phyloP scores from a whole-genome alignment of 2,113 vertebrate genomes.

The Oostethus manadensis region DNA sequence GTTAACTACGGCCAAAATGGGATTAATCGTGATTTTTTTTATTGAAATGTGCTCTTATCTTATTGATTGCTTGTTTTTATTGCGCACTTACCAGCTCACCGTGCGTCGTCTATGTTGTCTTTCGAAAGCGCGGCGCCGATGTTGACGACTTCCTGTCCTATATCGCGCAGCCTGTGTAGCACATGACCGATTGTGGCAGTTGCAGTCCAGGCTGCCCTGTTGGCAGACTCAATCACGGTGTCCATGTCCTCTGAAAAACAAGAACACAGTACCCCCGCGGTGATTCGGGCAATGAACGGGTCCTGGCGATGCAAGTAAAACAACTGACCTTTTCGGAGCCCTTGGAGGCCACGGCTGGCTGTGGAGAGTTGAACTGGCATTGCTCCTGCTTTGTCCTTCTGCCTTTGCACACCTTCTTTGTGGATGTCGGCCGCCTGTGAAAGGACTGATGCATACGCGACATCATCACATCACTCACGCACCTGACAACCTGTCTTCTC shows the following conservation, averaged over 20 bases:
- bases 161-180: slow-evolving; percentile 66
- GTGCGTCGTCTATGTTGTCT: slow-evolving; percentile 28
- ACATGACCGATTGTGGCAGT: slow-evolving; percentile 54
- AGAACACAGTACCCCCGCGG: not conserved
- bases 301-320: too few relatives aligned
- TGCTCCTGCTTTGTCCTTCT: slow-evolving; percentile 58
- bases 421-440: slow-evolving; percentile 54
- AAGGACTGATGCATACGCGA: slow-evolving; percentile 57
- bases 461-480: not conserved
- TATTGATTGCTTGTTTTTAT: not conserved
- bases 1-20: too few relatives aligned
- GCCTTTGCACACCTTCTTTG: slow-evolving; percentile 49
- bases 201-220: slow-evolving; percentile 58
- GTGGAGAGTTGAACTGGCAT: slow-evolving; percentile 55
- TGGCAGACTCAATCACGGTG: slow-evolving; percentile 63
- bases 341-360: slow-evolving; percentile 47
- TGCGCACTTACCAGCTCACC: slow-evolving; percentile 40
- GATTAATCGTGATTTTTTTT: too few relatives aligned
- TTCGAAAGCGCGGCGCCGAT: slow-evolving; percentile 13
- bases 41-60: not conserved
- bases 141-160: slow-evolving; percentile 66
- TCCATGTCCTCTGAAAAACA: slow-evolving; percentile 66
- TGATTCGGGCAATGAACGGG: not conserved
- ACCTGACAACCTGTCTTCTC: not conserved
- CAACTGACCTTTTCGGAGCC: slow-evolving; percentile 76